Conservation (phyloP, 2,797 vertebrate species). For the Simalia tracyae region DNA sequence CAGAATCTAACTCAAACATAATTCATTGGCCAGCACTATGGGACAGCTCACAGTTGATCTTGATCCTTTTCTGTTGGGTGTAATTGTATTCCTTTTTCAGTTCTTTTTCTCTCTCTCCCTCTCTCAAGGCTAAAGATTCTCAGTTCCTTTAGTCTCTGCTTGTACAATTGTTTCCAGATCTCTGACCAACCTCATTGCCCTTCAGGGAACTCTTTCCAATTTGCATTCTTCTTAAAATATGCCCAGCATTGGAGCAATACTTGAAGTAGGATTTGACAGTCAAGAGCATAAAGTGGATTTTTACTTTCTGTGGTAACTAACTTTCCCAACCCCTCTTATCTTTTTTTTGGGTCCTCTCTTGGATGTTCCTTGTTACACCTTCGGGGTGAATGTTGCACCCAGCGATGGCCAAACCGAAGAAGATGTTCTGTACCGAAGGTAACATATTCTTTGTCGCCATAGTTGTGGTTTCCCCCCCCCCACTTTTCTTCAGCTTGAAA, state of each 20-base stretch:
- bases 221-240: background rate
- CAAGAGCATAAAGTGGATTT: background rate
- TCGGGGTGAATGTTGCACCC: constrained; percentile 18
- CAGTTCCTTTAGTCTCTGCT: background rate
- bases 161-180: background rate
- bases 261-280: background rate
- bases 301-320: background rate
- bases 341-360: constrained; percentile 21
- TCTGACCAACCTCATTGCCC: background rate
- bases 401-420: constrained; percentile 85
- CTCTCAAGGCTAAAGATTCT: background rate
- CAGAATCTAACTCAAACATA: background rate
- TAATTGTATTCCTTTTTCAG: background rate
- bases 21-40: background rate
- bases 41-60: background rate
- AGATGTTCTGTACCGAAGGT: constrained; percentile 78
- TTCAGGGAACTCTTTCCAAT: background rate
- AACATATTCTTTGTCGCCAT: constrained; percentile 29
- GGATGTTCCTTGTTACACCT: constrained; percentile 28
- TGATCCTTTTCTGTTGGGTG: background rate
- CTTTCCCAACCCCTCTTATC: background rate
- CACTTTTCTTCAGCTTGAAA: background rate
- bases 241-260: background rate
- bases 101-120: background rate
- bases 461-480: no score